Percentiles rank a stretch among this genome's conserved stretches.
Evolutionary conservation across 2,113 vertebrate species (phyloP).

Genomic region (Oncorhynchus masou): DNA sequence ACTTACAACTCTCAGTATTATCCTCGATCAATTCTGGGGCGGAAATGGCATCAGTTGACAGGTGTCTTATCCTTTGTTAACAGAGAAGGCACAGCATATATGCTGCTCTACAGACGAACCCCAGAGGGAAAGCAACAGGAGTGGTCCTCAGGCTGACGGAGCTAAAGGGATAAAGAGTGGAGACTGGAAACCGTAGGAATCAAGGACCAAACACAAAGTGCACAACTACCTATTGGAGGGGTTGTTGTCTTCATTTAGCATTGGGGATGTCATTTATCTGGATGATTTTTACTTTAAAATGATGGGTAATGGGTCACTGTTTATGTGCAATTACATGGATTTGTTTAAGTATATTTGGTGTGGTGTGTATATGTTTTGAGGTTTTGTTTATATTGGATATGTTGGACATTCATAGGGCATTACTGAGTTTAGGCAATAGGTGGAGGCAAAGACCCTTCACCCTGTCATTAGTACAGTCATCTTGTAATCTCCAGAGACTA

Average conservation of each 20-base stretch:
- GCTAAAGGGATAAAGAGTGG: no score
- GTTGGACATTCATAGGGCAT: neutral
- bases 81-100: conserved; percentile 57
- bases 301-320: no score
- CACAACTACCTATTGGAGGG: no score
- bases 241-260: no score
- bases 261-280: no score
- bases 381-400: neutral
- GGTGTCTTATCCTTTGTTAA: neutral
- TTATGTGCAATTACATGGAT: no score
- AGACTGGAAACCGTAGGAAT: no score
- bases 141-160: conserved; percentile 34
- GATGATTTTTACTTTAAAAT: no score
- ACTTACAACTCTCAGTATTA: neutral
- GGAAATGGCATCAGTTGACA: neutral
- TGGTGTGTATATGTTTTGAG: no score
- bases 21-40: neutral
- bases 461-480: neutral
- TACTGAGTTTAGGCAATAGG: conserved; percentile 39
- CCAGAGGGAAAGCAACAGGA: neutral
- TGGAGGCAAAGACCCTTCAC: conserved; percentile 42
- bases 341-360: neutral
- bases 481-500: conserved; percentile 35
- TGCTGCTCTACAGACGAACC: conserved; percentile 66
- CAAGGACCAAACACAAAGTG: no score